Percentiles rank a stretch among this genome's conserved stretches.
Conservation (phyloP, 2,888 invertebrate genomes). For the Chaitophorus viminalis region DNA sequence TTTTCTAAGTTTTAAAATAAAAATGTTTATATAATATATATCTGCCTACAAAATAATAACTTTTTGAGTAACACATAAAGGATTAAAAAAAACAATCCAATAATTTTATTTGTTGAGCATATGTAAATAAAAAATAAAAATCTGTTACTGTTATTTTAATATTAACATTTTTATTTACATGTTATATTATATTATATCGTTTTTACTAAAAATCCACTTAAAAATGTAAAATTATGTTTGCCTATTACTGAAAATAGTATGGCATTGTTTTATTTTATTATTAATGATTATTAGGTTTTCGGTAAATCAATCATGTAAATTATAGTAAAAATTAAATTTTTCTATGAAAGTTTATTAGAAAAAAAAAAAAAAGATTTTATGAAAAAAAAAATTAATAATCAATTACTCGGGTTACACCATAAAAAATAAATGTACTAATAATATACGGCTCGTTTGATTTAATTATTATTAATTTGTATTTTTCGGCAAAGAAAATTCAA, state of each 20-base stretch:
- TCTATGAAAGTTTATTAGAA: neutral
- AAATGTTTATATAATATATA: neutral
- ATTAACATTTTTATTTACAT: neutral
- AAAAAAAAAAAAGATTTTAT: neutral
- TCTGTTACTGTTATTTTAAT: neutral
- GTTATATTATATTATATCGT: neutral
- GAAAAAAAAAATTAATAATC: neutral
- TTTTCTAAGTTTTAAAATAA: conserved; percentile 6
- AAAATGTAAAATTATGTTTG: no score
- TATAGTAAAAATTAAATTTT: neutral
- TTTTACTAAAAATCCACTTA: neutral
- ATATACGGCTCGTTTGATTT: neutral
- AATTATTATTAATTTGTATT: neutral
- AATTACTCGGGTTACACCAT: neutral
- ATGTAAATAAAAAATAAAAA: neutral
- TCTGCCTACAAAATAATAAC: neutral
- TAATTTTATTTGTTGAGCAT: neutral
- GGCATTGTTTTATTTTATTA: neutral
- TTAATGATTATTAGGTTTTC: neutral
- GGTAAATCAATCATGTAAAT: neutral
- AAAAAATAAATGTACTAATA: neutral
- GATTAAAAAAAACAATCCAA: neutral
- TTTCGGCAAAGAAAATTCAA: neutral
- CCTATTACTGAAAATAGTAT: neutral
- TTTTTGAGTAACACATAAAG: neutral